Percentiles rank a stretch among this genome's conserved stretches.
These are phyloP conservation scores for Heliconius charithonia DNA, from an alignment of 2,888 invertebrate genomes.

Conservation along the genomic window DNA sequence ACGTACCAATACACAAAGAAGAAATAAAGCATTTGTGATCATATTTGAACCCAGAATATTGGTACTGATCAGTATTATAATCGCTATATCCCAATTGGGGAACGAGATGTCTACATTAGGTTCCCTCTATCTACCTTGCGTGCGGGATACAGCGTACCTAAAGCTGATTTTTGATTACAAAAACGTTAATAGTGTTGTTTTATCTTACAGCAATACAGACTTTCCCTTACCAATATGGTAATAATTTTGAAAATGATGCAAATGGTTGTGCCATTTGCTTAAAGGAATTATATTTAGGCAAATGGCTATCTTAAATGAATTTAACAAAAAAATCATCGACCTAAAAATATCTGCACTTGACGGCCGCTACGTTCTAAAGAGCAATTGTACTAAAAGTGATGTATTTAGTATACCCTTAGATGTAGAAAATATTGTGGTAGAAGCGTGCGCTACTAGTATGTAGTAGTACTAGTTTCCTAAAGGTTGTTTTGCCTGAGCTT, in stretches of 20 bases:
- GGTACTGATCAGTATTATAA: no score
- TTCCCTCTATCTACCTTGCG: no score
- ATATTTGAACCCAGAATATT: no score
- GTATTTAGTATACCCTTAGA: constrained; percentile 12
- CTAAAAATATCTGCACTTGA: no score
- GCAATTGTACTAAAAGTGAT: background rate
- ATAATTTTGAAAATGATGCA: background rate
- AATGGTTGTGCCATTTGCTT: no score
- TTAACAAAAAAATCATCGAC: background rate
- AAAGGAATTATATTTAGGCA: background rate
- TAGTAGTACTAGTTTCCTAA: constrained; percentile 46
- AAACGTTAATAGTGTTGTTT: background rate
- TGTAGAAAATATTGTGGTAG: constrained; percentile 21
- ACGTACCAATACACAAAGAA: constrained; percentile 54
- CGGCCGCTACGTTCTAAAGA: background rate
- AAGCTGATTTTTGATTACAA: no score
- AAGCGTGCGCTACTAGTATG: constrained; percentile 27
- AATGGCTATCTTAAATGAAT: background rate
- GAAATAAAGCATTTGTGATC: constrained; percentile 17
- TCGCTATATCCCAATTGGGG: background rate
- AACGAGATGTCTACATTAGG: no score
- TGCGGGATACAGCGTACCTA: background rate
- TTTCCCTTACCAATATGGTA: background rate
- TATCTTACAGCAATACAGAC: background rate
- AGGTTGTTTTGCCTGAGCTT: constrained; percentile 79